Evolutionary conservation across 2,113 vertebrate genomes (phyloP).

Genomic region (Passerina amoena): DNA sequence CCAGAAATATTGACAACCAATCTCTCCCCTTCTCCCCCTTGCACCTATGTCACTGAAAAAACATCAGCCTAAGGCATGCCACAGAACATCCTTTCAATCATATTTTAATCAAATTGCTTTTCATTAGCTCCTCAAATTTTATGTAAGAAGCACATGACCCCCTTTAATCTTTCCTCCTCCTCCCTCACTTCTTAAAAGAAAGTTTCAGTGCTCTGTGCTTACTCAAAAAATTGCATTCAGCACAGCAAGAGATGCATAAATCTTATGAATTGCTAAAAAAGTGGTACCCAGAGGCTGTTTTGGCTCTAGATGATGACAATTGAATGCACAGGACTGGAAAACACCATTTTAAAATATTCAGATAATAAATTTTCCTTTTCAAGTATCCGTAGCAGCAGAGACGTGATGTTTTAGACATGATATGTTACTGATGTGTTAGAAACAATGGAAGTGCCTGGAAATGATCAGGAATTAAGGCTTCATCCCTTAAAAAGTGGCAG

Average conservation of each 20-base stretch:
- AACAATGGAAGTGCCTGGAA: background rate
- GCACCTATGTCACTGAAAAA: background rate
- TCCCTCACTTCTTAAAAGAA: background rate
- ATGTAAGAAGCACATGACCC: background rate
- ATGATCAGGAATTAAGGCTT: background rate
- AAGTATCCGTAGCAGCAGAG: background rate
- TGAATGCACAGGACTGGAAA: conserved; percentile 1
- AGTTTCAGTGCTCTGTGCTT: conserved; percentile 26
- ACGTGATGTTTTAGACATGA: fast-evolving
- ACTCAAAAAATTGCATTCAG: conserved; percentile 30
- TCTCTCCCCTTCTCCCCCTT: background rate
- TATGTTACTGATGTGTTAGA: background rate
- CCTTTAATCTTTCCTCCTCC: conserved; percentile 20
- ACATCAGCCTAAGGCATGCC: background rate
- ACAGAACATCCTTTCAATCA: conserved; percentile 17
- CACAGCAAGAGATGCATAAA: conserved; percentile 9
- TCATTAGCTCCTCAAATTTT: conserved; percentile 28
- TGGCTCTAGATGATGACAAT: conserved; percentile 49
- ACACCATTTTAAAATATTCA: conserved; percentile 6
- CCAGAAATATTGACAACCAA: background rate
- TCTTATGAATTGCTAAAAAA: conserved; percentile 50
- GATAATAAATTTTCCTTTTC: conserved; percentile 9
- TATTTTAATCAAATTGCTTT: conserved; percentile 29
- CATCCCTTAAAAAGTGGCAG: background rate
- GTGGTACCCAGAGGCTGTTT: conserved; percentile 32